These are phyloP conservation scores for Tachystola acroxantha DNA, from an alignment of 2,888 invertebrate genomes.

Conservation along the genomic window DNA sequence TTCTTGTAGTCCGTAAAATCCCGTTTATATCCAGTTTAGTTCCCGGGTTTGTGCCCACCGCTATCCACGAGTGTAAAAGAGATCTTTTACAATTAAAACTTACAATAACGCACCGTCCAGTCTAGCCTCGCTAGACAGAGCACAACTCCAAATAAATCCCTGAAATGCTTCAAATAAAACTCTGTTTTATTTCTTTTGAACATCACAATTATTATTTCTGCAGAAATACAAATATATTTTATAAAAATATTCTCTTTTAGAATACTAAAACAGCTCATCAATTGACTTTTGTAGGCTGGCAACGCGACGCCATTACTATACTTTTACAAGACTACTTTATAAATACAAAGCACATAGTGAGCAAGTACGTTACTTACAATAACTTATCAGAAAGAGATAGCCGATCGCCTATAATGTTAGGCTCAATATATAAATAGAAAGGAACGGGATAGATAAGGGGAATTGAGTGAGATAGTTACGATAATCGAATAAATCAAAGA, in stretches of 20 bases:
- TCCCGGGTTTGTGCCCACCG: too few relatives aligned
- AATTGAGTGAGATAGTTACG: conserved; percentile 16
- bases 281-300: conserved; percentile 61
- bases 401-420: conserved; percentile 22
- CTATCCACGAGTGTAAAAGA: conserved; percentile 36
- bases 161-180: conserved; percentile 76
- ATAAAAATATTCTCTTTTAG: conserved; percentile 63
- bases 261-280: conserved; percentile 54
- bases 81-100: conserved; percentile 46
- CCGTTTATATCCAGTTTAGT: too few relatives aligned
- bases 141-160: conserved; percentile 67
- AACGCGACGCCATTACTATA: conserved; percentile 33
- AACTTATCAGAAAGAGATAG: conserved; percentile 40
- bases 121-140: conserved; percentile 72
- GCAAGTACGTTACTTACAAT: conserved; percentile 52
- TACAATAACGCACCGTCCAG: conserved; percentile 50
- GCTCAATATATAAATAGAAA: conserved; percentile 11
- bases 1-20: too few relatives aligned
- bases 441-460: conserved; percentile 20
- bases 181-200: conserved; percentile 66
- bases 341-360: conserved; percentile 69
- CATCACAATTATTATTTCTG: conserved; percentile 70
- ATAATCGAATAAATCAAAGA: too few relatives aligned
- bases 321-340: conserved; percentile 37
- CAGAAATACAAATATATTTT: conserved; percentile 57